phyloP scores from a whole-genome alignment of 2,888 invertebrate genomes.

The Drosophila koepferae region DNA sequence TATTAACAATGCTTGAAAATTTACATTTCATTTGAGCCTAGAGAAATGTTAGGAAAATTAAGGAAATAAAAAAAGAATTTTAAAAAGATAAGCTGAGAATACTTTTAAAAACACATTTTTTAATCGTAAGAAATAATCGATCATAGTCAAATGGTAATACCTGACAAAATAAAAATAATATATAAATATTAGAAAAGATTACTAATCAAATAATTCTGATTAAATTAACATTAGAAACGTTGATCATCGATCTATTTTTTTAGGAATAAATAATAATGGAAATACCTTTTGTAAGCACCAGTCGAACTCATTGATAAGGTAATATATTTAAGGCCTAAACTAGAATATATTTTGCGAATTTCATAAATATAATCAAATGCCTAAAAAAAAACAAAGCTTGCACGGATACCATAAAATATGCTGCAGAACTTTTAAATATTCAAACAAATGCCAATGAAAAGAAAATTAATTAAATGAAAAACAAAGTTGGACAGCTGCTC shows the following conservation, averaged over 20 bases:
- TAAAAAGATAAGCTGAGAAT: neutral
- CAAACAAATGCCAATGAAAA: conserved; percentile 10
- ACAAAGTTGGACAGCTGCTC: conserved; percentile 39
- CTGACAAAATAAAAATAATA: neutral
- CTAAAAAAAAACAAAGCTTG: neutral
- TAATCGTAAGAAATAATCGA: neutral
- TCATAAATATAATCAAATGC: neutral
- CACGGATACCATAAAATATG: neutral
- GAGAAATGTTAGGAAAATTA: neutral
- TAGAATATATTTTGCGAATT: neutral
- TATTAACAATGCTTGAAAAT: conserved; percentile 42
- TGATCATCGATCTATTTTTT: neutral
- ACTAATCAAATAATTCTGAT: neutral
- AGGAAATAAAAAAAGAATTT: neutral
- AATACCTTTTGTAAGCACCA: neutral
- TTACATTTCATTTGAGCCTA: conserved; percentile 32
- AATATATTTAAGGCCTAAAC: neutral
- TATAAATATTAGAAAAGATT: neutral
- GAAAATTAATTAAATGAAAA: conserved; percentile 53
- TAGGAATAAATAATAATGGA: too few species aligned
- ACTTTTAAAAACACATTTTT: neutral
- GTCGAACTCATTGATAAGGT: neutral
- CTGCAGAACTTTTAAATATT: neutral
- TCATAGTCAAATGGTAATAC: neutral
- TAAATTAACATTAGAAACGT: neutral